Conservation (phyloP, 2,888 invertebrate species). For the Machimus atricapillus region DNA sequence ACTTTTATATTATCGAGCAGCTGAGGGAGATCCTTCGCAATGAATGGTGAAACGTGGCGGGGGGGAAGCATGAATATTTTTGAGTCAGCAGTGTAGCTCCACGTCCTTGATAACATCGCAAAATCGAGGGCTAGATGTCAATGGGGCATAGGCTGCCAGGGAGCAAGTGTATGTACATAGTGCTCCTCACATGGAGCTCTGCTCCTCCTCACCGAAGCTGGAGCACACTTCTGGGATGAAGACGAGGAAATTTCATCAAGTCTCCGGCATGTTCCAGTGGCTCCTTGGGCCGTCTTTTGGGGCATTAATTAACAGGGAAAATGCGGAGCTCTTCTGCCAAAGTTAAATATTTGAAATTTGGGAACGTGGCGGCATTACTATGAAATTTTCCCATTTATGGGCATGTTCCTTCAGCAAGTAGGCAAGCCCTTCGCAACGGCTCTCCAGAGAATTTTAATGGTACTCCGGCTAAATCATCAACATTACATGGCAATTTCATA, state of each 20-base stretch:
- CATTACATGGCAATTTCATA: slow-evolving; percentile 33
- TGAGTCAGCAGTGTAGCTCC: neutral
- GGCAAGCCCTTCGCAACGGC: neutral
- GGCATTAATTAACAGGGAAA: slow-evolving; percentile 23
- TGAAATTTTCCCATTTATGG: slow-evolving; percentile 24
- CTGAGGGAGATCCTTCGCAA: neutral
- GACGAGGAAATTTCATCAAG: slow-evolving; percentile 14
- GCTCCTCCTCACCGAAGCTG: neutral
- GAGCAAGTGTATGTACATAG: neutral
- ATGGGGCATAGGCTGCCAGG: neutral
- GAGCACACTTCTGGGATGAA: neutral
- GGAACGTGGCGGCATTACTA: slow-evolving; percentile 15
- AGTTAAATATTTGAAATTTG: slow-evolving; percentile 36
- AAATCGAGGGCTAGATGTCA: slow-evolving; percentile 16
- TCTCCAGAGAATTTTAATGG: slow-evolving; percentile 24
- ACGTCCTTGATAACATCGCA: neutral
- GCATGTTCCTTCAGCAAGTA: neutral
- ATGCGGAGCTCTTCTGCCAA: slow-evolving; percentile 11
- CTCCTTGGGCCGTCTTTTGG: neutral
- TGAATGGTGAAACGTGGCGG: neutral
- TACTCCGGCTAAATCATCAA: slow-evolving; percentile 16
- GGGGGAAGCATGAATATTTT: neutral
- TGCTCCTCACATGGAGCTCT: neutral
- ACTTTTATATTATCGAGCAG: neutral
- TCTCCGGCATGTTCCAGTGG: neutral